Evolutionary conservation across 2,888 invertebrate species (phyloP), one percentile per base, ranked within the genome.

Genomic region (Caenorhabditis sp.): DNA sequence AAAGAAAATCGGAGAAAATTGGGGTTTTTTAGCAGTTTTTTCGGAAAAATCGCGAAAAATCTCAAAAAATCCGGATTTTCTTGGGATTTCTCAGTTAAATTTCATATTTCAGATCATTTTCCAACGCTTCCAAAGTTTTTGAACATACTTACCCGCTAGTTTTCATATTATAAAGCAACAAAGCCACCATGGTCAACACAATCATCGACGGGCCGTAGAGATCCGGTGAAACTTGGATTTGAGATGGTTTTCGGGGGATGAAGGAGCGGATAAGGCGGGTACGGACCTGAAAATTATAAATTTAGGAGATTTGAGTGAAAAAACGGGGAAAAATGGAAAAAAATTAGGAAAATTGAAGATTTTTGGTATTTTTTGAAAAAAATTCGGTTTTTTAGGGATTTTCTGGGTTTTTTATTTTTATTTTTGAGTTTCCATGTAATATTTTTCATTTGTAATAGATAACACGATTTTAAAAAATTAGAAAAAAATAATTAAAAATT

Each of bases 201-300:
- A 93, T 90, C 93, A 93, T 93, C 56, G 92, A 87, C 4, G 93
- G 93, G 0, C 93, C 93, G 87, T 93, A 93, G 62, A 93, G 82
- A 87, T 93, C 93, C 47, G 91, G 89, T 2, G 92, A 91, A 5
- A 92, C 88, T 70, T 86, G 89, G 70, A 90, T 89, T 70, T 89
- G 83, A 50, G 91, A 90, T 2, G 92, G 91, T 64, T 86, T 89
- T 44, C 89, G 85, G 5, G 92, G 92, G n/a, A 92, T 84, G 50
- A 92, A 87, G 5, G 87, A 88, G 35, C 86, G 85, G 15, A 89
- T 56, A 55, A 92, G 90, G 89, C 92, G 83, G 80, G 90, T 87
- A 84, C 91, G 37, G 13, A 93, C 93, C 90, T 93, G 92, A 18
- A 74, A 80, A 64, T 62, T 11, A 18, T 15, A 53, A 37, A 18